These are phyloP conservation scores for Lindbergichthys nudifrons DNA, from an alignment of 2,797 vertebrate species.

Conservation along the genomic window DNA sequence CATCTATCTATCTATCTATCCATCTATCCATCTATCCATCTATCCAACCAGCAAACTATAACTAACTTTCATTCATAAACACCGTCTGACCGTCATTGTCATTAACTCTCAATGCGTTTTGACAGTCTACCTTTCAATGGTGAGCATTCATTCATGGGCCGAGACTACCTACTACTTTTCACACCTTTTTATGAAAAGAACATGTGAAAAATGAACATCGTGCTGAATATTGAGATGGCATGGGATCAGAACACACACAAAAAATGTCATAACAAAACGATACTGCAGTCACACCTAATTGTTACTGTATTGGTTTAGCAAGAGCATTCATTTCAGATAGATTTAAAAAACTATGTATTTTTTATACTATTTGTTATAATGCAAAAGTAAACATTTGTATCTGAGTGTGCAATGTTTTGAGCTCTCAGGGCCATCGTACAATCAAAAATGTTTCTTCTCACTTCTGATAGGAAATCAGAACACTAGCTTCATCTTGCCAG, in stretches of 20 bases:
- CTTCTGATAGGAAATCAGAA: slow-evolving; percentile 24
- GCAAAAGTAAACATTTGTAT: not conserved
- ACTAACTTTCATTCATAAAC: slow-evolving; percentile 52
- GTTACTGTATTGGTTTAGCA: slow-evolving; percentile 5
- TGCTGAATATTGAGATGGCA: not conserved
- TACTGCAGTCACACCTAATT: slow-evolving; percentile 13
- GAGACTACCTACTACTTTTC: not conserved
- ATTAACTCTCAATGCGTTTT: slow-evolving; percentile 28
- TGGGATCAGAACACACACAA: not conserved
- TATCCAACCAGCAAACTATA: slow-evolving; percentile 6
- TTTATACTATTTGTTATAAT: not conserved
- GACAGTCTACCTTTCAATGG: slow-evolving; percentile 29
- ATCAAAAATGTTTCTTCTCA: slow-evolving; percentile 9
- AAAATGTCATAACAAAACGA: not conserved
- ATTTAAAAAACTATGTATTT: not conserved
- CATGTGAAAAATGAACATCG: slow-evolving; percentile 3
- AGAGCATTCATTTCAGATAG: not conserved
- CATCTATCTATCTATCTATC: no score
- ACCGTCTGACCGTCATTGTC: slow-evolving; percentile 51
- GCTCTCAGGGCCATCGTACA: not conserved
- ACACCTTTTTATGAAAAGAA: slow-evolving; percentile 1
- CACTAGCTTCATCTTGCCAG: not conserved
- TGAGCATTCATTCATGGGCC: slow-evolving; percentile 32
- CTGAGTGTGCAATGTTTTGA: not conserved
- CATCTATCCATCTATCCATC: no score